Conservation (phyloP, 2,113 vertebrate genomes). For the Eurypyga helias region DNA sequence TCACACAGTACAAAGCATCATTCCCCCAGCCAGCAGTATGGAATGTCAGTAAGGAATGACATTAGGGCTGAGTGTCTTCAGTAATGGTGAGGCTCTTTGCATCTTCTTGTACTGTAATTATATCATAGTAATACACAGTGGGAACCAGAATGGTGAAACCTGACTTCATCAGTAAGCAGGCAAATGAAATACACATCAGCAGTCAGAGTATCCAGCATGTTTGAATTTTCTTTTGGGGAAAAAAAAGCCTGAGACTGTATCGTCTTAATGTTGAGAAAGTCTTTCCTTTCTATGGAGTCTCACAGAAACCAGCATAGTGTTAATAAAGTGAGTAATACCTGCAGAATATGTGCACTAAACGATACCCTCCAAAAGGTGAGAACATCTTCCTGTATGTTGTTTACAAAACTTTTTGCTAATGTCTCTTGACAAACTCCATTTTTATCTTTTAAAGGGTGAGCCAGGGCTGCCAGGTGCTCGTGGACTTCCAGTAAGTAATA, state of each 20-base stretch:
- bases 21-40: neutral
- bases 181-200: neutral
- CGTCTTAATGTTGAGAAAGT: neutral
- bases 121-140: neutral
- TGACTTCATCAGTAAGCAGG: neutral
- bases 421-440: neutral
- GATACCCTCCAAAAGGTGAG: neutral
- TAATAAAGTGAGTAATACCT: neutral
- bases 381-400: neutral
- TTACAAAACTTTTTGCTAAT: neutral
- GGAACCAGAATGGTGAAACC: neutral
- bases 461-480: slow-evolving; percentile 88
- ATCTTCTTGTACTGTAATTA: neutral
- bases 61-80: neutral
- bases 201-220: neutral
- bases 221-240: neutral
- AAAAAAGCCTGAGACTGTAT: neutral
- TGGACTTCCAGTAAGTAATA: slow-evolving; percentile 89
- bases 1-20: neutral
- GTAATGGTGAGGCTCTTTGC: neutral
- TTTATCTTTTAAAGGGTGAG: slow-evolving; percentile 85
- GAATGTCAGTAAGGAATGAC: neutral
- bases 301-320: neutral
- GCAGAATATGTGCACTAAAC: neutral
- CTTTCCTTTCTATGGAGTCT: neutral